phyloP scores from a whole-genome alignment of 2,113 vertebrate genomes.

The Spea bombifrons region DNA sequence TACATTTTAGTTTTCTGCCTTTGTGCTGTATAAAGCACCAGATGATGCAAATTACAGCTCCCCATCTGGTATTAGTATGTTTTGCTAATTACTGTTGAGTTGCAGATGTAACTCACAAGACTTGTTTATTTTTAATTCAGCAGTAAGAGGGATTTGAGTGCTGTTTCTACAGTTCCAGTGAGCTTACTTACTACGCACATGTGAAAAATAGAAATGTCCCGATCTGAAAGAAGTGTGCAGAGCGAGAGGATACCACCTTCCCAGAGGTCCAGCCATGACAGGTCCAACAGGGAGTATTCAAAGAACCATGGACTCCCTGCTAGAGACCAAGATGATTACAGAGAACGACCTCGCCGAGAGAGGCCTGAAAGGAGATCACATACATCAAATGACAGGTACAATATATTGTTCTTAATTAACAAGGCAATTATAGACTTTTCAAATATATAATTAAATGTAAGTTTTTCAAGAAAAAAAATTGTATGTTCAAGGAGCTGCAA shows the following conservation, averaged over 20 bases:
- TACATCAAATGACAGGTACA: conserved; percentile 32
- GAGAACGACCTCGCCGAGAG: conserved; percentile 30
- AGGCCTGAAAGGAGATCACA: conserved; percentile 49
- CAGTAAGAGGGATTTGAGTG: conserved; percentile 19
- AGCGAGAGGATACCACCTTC: conserved; percentile 54
- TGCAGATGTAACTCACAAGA: conserved; percentile 16
- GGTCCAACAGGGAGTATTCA: conserved; percentile 21
- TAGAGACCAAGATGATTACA: conserved; percentile 28
- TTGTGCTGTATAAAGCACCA: conserved; percentile 1
- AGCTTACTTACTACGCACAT: background rate
- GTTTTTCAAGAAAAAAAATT: too few relatives aligned
- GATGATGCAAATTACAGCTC: conserved; percentile 8
- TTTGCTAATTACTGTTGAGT: conserved; percentile 9
- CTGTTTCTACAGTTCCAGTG: background rate
- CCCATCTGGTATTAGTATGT: conserved; percentile 27
- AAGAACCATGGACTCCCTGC: background rate
- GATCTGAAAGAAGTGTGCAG: conserved; percentile 13
- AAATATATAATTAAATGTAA: too few relatives aligned
- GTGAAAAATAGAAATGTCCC: conserved; percentile 18
- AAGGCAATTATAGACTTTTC: too few relatives aligned
- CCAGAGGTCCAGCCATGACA: conserved; percentile 41
- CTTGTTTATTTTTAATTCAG: conserved; percentile 16
- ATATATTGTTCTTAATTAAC: background rate
- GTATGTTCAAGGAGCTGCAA: too few relatives aligned
- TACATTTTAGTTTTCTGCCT: background rate